Percentiles rank a stretch among this genome's conserved stretches.
phyloP scores from a whole-genome alignment of 2,113 vertebrate genomes.

The Leptobrachium leishanense region DNA sequence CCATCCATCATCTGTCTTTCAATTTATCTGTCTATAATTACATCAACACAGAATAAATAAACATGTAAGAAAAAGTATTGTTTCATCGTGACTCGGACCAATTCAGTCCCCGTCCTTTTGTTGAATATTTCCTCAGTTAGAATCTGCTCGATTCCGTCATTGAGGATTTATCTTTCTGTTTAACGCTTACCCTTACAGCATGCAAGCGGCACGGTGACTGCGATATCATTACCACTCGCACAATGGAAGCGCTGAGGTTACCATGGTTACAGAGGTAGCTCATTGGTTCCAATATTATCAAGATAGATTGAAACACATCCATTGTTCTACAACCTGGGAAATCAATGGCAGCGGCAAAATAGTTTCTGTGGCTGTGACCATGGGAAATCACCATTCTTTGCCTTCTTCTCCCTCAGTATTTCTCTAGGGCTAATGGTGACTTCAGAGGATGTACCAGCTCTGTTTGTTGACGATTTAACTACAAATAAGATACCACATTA shows the following conservation, averaged over 20 bases:
- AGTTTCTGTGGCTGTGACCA: not conserved
- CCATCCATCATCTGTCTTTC: too few relatives aligned
- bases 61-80: too few relatives aligned
- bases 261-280: slow-evolving; percentile 38
- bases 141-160: not conserved
- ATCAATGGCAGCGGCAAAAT: slow-evolving; percentile 35
- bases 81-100: too few relatives aligned
- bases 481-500: too few relatives aligned
- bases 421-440: too few relatives aligned
- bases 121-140: not conserved
- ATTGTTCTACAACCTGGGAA: slow-evolving; percentile 46
- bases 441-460: too few relatives aligned
- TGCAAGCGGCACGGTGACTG: not conserved
- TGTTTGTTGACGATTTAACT: too few relatives aligned
- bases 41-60: too few relatives aligned
- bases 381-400: slow-evolving; percentile 5
- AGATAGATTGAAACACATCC: slow-evolving; percentile 38
- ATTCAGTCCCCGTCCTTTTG: not conserved
- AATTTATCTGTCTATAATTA: too few relatives aligned
- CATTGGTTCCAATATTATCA: slow-evolving; percentile 36
- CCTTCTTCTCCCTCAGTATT: not conserved
- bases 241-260: slow-evolving; percentile 27
- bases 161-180: not conserved
- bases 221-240: slow-evolving; percentile 33
- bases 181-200: slow-evolving; percentile 12